Evolutionary conservation across 2,797 vertebrate genomes (phyloP).

Genomic region (Vultur gryphus): DNA sequence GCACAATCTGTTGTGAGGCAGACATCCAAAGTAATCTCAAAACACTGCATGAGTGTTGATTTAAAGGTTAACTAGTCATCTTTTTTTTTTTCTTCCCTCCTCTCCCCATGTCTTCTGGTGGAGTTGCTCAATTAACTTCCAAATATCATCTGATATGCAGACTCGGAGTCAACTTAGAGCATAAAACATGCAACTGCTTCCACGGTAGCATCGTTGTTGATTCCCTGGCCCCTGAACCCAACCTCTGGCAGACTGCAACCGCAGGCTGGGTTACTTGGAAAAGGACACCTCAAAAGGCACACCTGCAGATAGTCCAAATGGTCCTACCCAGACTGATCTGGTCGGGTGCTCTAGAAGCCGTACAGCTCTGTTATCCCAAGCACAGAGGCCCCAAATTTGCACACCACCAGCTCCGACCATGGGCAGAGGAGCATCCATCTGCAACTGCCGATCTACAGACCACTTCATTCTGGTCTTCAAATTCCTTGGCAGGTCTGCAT

Average conservation of each 20-base stretch:
- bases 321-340: background rate
- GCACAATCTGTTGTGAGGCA: slow-evolving; percentile 45
- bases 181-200: background rate
- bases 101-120: background rate
- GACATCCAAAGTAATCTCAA: slow-evolving; percentile 44
- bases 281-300: background rate
- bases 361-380: background rate
- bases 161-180: background rate
- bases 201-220: fast-evolving
- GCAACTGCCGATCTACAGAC: background rate
- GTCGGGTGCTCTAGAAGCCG: fast-evolving
- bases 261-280: fast-evolving
- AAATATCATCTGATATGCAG: background rate
- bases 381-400: background rate
- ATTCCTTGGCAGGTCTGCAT: background rate
- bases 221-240: background rate
- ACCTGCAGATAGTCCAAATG: fast-evolving
- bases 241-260: background rate
- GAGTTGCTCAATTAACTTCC: slow-evolving; percentile 22
- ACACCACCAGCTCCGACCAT: background rate
- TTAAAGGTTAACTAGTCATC: slow-evolving; percentile 52
- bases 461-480: background rate
- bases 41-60: slow-evolving; percentile 16
- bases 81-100: background rate
- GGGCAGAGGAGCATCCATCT: background rate